Base-by-base conservation (phyloP, 1,140 invertebrate genomes). In the Drosophila equinoxialis region DNA sequence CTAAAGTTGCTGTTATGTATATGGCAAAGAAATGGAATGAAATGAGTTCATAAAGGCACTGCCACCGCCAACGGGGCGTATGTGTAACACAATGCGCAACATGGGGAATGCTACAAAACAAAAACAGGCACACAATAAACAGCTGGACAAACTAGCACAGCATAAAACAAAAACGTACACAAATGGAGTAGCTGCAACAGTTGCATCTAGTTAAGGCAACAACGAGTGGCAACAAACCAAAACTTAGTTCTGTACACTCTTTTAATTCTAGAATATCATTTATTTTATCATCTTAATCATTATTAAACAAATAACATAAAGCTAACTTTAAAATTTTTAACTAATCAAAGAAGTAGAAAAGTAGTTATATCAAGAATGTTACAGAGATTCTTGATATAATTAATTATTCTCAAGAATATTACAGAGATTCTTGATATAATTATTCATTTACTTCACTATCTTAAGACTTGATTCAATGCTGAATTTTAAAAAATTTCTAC, bases 31-130 rank as follows among this genome's bases (percentile, higher is more conserved):
- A 70, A 62, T 35, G 61, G 66, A 83, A 84, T 66, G 67, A 85
- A 86, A 81, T 85, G 77, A 84, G 81, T 74, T 64, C 82, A 51
- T 20, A 86, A 65, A 71, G 69, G 20, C 55, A 79, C 63, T 65
- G 54, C 48, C 67, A 57, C 54, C 30, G 30, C 30, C 74, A 78
- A 85, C 75, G 75, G 71, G 71, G 82, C 82, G 82, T 82, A 85
- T 85, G 83, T 68, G 65, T 65, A 85, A 85, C 78, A 86, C 82
- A 86, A 81, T 85, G 65, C 81, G 77, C 75, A 81, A 65, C 68
- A 45, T n/a, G 51, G 42, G 8, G 37, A 55, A 20, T 35, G 30
- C 30, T 30, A 30, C 2, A 30, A 57, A 54, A 33, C 26, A 66
- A 58, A 59, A 77, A 68, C 65, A 83, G 65, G 65, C 63, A 67